These are phyloP conservation scores for Blera fallax DNA, from an alignment of 2,888 invertebrate genomes.

Conservation along the genomic window DNA sequence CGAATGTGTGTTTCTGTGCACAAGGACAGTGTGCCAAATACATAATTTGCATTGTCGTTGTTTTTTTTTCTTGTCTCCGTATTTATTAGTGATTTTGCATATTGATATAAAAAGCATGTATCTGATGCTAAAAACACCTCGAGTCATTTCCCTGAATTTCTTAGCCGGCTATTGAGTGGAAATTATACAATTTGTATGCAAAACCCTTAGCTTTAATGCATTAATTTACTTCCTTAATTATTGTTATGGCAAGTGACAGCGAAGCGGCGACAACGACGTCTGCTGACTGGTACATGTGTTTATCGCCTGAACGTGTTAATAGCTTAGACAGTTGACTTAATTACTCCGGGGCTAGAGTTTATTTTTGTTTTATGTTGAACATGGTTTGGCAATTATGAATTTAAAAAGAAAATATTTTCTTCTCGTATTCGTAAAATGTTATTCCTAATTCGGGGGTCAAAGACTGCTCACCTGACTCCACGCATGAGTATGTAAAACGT, in stretches of 20 bases:
- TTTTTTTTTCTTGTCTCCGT: background rate
- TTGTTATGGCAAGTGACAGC: background rate
- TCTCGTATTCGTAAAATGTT: background rate
- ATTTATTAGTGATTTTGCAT: background rate
- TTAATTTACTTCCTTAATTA: slow-evolving; percentile 45
- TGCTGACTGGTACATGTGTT: background rate
- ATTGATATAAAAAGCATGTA: background rate
- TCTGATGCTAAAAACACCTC: slow-evolving; percentile 4
- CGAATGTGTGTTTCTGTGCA: background rate
- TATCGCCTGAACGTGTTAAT: slow-evolving; percentile 5
- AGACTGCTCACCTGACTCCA: too few species aligned
- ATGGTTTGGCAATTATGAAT: background rate
- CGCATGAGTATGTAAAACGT: too few species aligned
- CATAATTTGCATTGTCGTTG: too few species aligned
- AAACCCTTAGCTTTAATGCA: background rate
- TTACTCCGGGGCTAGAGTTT: background rate
- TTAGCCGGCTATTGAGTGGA: background rate
- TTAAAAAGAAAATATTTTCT: background rate
- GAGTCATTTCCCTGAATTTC: slow-evolving; percentile 21
- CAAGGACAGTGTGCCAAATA: slow-evolving; percentile 25
- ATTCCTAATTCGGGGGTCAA: background rate
- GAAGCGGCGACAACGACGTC: background rate
- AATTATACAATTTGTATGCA: slow-evolving; percentile 44
- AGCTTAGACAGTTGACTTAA: background rate
- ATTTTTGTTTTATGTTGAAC: background rate